Conservation (phyloP, 2,888 invertebrate genomes). For the Patella ulyssiponensis region DNA sequence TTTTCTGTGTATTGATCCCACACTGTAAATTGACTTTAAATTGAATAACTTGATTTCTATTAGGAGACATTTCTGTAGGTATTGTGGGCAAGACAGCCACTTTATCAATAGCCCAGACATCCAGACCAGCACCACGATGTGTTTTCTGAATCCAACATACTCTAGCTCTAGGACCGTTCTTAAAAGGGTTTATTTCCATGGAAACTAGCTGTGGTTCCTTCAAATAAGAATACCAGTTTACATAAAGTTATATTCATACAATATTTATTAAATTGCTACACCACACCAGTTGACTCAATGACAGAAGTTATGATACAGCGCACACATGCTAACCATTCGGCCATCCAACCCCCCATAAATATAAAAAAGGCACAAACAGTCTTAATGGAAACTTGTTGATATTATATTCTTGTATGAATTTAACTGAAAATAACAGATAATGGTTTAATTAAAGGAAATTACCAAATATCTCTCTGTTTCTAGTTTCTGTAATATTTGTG, state of each 20-base stretch:
- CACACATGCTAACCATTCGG: too few species aligned
- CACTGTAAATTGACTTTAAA: slow-evolving; percentile 66
- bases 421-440: too few species aligned
- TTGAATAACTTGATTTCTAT: slow-evolving; percentile 57
- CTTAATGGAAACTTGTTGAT: too few species aligned
- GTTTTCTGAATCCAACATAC: slow-evolving; percentile 71
- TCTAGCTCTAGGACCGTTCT: slow-evolving; percentile 44
- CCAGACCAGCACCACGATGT: slow-evolving; percentile 55
- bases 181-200: slow-evolving; percentile 51
- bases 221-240: slow-evolving; percentile 12
- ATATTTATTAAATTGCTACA: too few species aligned
- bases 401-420: too few species aligned
- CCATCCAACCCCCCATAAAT: too few species aligned
- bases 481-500: slow-evolving; percentile 50
- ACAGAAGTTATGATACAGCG: too few species aligned
- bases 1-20: slow-evolving; percentile 49
- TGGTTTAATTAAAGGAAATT: background rate
- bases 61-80: slow-evolving; percentile 43
- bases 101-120: slow-evolving; percentile 69
- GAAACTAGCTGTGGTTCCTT: slow-evolving; percentile 62
- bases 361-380: too few species aligned
- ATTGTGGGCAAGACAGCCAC: slow-evolving; percentile 62
- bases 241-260: too few species aligned
- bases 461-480: slow-evolving; percentile 50
- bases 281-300: too few species aligned